Evolutionary conservation across 2,888 invertebrate species (phyloP), one percentile per base, ranked within the genome.

Genomic region (Acheta domesticus): DNA sequence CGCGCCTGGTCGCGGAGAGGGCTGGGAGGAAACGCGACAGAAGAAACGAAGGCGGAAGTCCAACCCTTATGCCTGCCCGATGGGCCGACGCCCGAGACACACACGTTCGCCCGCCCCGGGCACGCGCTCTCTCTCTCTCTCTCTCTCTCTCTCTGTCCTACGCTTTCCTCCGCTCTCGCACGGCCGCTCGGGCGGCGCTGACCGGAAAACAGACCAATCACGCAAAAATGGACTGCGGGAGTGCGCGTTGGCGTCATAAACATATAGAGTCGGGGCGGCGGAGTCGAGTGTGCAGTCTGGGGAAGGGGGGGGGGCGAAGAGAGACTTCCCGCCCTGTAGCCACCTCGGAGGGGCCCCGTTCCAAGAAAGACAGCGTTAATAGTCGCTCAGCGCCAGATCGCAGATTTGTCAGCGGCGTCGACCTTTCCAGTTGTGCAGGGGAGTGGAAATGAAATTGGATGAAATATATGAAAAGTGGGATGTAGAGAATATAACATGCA

Each of bases 151-250:
- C 36, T n/a, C 36, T 36, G 8, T 16, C 16, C 16, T 11, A 4
- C 12, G 62, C 62, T 4, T 2, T 19, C 62, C 62, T n/a, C 62
- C 14, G n/a, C 62, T 4, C n/a, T 0, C 62, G 16, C 14, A 62
- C 1, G 14, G 62, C 36, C 36, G 36, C 36, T 4, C 36, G 8
- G 36, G 36, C 8, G 36, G 36, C 36, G 36, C 16, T 12, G n/a
- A 62, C 62, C 62, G 62, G 62, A 62, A 62, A 62, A 62, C 62
- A 62, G 62, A 62, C 62, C 62, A 62, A 62, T 62, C 62, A 62
- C 62, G 62, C n/a, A 62, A 62, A 62, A 62, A 62, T 62, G 62
- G 62, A 62, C 62, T 62, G 16, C n/a, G 16, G 62, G 62, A 62
- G 62, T 1, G n/a, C 14, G 62, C 62, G 62, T 8, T n/a, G 62